Percentiles rank a stretch among this genome's conserved stretches.
Evolutionary conservation across 1,140 invertebrate genomes (phyloP).

Genomic region (Musca domestica): DNA sequence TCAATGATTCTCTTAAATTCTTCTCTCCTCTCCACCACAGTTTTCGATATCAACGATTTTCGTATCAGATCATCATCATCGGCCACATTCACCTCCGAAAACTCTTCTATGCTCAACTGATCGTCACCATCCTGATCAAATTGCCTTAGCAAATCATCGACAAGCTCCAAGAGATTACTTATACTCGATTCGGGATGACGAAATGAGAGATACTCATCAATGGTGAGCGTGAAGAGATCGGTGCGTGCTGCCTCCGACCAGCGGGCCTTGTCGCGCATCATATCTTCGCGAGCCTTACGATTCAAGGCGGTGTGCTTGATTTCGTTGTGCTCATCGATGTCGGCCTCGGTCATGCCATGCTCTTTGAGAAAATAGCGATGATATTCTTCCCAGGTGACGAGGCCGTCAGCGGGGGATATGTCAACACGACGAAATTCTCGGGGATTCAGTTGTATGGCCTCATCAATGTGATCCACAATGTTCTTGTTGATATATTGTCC

Average conservation of each 20-base stretch:
- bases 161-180: constrained; percentile 68
- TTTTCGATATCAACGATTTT: constrained; percentile 54
- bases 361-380: constrained; percentile 69
- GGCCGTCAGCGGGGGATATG: constrained; percentile 70
- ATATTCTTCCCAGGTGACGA: constrained; percentile 78
- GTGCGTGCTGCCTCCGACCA: constrained; percentile 76
- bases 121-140: constrained; percentile 75
- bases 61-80: constrained; percentile 53
- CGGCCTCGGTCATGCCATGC: constrained; percentile 65
- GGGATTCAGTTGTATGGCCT: constrained; percentile 70
- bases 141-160: constrained; percentile 73
- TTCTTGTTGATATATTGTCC: constrained; percentile 71
- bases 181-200: constrained; percentile 80
- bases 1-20: constrained; percentile 74
- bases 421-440: constrained; percentile 72
- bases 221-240: constrained; percentile 69
- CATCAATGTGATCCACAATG: constrained; percentile 73
- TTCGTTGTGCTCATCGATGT: constrained; percentile 65
- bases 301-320: constrained; percentile 61
- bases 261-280: constrained; percentile 74
- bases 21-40: constrained; percentile 62
- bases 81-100: constrained; percentile 65
- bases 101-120: constrained; percentile 72
- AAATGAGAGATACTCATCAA: constrained; percentile 79
- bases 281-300: constrained; percentile 57